A percentile compares a stretch with the other conserved stretches of the same genome.
Evolutionary conservation across 2,113 vertebrate genomes (phyloP).

Genomic region (Xenopus borealis): DNA sequence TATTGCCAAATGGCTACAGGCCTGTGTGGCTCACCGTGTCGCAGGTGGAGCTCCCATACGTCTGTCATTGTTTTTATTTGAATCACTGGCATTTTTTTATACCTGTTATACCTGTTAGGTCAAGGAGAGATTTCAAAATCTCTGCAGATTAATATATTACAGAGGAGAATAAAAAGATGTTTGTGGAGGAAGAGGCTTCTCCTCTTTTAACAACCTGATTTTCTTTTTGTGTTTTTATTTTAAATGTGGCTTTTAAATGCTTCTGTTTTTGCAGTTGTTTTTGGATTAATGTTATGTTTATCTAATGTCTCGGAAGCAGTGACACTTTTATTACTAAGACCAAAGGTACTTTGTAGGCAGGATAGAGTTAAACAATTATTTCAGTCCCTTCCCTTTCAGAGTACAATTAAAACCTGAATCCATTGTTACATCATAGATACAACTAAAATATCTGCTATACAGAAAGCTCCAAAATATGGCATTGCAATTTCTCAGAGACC

Average conservation of each 20-base stretch:
- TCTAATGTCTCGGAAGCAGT: background rate
- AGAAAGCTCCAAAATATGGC: no score
- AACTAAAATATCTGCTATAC: no score
- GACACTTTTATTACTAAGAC: background rate
- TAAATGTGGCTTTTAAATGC: no score
- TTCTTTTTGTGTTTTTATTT: no score
- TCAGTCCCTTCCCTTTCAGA: no score
- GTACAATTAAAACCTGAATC: no score
- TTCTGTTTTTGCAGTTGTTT: background rate
- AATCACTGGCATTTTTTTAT: conserved; percentile 9
- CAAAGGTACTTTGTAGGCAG: no score
- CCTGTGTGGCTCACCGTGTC: conserved; percentile 38
- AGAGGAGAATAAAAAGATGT: background rate
- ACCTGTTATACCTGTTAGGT: conserved; percentile 21
- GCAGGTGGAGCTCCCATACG: conserved; percentile 41
- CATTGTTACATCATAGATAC: no score
- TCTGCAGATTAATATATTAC: background rate
- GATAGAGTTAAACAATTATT: no score
- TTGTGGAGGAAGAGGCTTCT: no score
- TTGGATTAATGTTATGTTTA: background rate
- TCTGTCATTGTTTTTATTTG: conserved; percentile 20
- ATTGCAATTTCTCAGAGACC: no score
- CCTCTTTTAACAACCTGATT: no score
- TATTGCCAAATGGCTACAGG: conserved; percentile 14
- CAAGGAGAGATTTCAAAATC: background rate